Base-by-base conservation (phyloP, 2,888 invertebrate genomes). In the Pilophorus perplexus region DNA sequence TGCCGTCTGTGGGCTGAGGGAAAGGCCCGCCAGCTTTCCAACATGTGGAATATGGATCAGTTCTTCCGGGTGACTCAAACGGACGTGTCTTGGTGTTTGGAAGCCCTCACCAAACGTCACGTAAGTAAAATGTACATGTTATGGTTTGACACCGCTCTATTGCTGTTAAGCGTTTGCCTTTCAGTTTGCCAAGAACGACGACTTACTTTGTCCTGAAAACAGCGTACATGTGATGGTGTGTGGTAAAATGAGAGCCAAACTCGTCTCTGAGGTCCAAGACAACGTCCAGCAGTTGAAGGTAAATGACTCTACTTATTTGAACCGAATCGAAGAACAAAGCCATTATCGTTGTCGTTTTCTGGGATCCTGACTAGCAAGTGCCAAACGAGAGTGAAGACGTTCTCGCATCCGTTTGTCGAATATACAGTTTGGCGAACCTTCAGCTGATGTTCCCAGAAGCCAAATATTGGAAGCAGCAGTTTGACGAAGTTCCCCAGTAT, bases 151-250 rank as follows among this genome's bases (percentile, higher is more conserved):
- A n/a, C n/a, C n/a, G n/a, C n/a, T n/a, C n/a, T n/a, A n/a, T n/a
- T n/a, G n/a, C n/a, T n/a, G n/a, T n/a, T n/a, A n/a, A n/a, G n/a
- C n/a, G n/a, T n/a, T n/a, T n/a, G n/a, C n/a, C n/a, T 27, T 25
- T 70, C 76, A 85, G 74, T 80, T 87, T 66, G 83, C 84, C 8
- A 72, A 71, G 48, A 72, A 73, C 44, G 68, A 68, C 6, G 71
- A 72, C 50, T 62, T 73, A 23, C 64, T 72, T 28, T 66, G 69
- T 16, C 68, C 71, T 14, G 71, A 76, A 14, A 75, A 85, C 55
- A 88, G 86, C 66, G 88, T 89, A 10, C 86, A 90, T 70, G 88
- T 90, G 72, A 84, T 87, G 74, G 90, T 90, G 0, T 90, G 90
- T 74, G 85, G 86, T 0, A 86, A 88, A 72, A 85, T 90, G 85